These are phyloP conservation scores for Micromys minutus DNA, from an alignment of 2,113 vertebrate genomes.

Conservation along the genomic window DNA sequence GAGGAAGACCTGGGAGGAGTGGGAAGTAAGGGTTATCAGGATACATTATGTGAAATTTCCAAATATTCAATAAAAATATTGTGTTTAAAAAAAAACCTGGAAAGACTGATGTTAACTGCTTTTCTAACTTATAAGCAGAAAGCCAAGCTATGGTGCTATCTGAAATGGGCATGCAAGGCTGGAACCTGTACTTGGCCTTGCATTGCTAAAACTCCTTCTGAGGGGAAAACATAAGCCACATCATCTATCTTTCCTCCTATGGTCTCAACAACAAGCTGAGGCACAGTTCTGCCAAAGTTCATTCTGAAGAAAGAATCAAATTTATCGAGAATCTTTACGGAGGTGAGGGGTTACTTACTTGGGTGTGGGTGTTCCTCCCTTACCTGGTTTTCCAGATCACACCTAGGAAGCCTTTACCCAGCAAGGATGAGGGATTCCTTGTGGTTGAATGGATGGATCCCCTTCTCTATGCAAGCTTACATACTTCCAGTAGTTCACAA, in stretches of 20 bases:
- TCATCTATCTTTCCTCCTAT: too few species aligned
- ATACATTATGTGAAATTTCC: background rate
- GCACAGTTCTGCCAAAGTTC: background rate
- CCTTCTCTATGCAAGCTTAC: background rate
- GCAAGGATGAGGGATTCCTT: background rate
- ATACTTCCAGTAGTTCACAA: background rate
- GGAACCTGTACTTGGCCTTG: background rate
- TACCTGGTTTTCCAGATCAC: background rate
- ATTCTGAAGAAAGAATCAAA: background rate
- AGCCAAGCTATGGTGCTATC: background rate
- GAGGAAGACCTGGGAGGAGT: background rate
- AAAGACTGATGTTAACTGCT: background rate
- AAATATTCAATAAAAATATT: background rate
- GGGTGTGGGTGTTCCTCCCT: background rate
- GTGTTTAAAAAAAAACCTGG: background rate
- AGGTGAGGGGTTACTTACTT: background rate
- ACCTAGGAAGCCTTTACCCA: background rate
- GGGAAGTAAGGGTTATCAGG: background rate
- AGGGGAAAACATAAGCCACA: background rate
- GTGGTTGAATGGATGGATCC: background rate
- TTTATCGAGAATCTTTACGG: background rate
- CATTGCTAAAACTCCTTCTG: background rate
- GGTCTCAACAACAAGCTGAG: background rate
- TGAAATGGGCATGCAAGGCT: background rate
- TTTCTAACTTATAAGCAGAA: background rate